phyloP scores from a whole-genome alignment of 2,113 vertebrate genomes.

The Rhabdomys dilectus region DNA sequence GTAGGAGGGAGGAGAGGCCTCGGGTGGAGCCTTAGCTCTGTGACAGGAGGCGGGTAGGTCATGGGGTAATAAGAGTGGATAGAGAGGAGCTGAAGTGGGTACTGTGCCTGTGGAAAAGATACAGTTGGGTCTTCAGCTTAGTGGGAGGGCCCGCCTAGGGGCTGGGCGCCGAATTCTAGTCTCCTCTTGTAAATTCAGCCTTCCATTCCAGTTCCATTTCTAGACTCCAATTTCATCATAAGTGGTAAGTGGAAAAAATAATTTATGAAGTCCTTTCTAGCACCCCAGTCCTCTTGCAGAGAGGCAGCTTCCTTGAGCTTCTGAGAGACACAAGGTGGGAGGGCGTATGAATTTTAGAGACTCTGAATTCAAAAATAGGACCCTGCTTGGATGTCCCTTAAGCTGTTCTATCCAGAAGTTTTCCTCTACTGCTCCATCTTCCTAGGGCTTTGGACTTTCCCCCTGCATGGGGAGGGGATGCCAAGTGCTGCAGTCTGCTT shows the following conservation, averaged over 20 bases:
- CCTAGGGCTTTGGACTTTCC: background rate
- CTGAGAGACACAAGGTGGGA: constrained; percentile 39
- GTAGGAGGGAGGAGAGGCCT: background rate
- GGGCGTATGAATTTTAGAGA: constrained; percentile 28
- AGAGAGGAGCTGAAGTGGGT: background rate
- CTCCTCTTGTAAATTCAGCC: background rate
- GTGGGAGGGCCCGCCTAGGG: background rate
- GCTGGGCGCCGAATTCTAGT: constrained; percentile 12
- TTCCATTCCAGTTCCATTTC: constrained; percentile 61
- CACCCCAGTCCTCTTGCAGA: constrained; percentile 32
- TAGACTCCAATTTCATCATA: background rate
- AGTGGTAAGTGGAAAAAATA: constrained; percentile 45
- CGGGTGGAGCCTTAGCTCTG: background rate
- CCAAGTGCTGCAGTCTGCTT: background rate
- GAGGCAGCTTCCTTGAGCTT: constrained; percentile 33
- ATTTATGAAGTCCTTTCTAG: constrained; percentile 56
- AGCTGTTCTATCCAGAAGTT: background rate
- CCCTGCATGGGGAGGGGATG: background rate
- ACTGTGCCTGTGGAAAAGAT: background rate
- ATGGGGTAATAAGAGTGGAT: background rate
- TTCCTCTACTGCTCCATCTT: background rate
- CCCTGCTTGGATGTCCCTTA: background rate
- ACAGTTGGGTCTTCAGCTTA: background rate
- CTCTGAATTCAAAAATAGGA: constrained; percentile 61
- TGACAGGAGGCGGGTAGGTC: background rate